phyloP scores from a whole-genome alignment of 1,140 invertebrate species.

The Drosophila lini region DNA sequence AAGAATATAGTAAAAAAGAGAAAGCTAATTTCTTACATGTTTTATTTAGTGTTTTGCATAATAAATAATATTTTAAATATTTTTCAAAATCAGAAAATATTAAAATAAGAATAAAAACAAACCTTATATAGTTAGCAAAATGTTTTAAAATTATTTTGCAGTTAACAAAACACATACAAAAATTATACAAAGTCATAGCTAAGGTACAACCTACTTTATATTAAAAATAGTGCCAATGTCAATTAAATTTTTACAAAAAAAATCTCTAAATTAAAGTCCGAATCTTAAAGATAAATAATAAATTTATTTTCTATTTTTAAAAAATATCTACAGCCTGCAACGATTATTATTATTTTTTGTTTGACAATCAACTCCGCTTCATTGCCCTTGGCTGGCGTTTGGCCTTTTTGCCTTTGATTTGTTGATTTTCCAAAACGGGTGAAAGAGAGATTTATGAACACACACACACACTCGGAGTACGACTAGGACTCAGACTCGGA shows the following conservation, averaged over 20 bases:
- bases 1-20: too few species aligned
- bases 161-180: too few species aligned
- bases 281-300: background rate
- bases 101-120: too few species aligned
- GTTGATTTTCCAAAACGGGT: constrained; percentile 56
- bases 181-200: too few species aligned
- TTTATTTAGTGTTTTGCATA: too few species aligned
- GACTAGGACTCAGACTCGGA: constrained; percentile 4
- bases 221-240: too few species aligned
- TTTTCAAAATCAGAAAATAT: too few species aligned
- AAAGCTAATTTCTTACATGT: too few species aligned
- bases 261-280: background rate
- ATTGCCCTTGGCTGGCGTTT: constrained; percentile 37
- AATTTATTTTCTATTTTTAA: background rate
- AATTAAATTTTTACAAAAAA: background rate
- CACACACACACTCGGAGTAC: constrained; percentile 41
- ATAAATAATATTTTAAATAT: too few species aligned
- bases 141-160: too few species aligned
- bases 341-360: constrained; percentile 49
- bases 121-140: too few species aligned
- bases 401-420: constrained; percentile 56
- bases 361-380: constrained; percentile 68
- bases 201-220: too few species aligned
- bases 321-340: constrained; percentile 10
- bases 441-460: constrained; percentile 58